phyloP scores from a whole-genome alignment of 2,797 vertebrate species.

The Pterois miles region DNA sequence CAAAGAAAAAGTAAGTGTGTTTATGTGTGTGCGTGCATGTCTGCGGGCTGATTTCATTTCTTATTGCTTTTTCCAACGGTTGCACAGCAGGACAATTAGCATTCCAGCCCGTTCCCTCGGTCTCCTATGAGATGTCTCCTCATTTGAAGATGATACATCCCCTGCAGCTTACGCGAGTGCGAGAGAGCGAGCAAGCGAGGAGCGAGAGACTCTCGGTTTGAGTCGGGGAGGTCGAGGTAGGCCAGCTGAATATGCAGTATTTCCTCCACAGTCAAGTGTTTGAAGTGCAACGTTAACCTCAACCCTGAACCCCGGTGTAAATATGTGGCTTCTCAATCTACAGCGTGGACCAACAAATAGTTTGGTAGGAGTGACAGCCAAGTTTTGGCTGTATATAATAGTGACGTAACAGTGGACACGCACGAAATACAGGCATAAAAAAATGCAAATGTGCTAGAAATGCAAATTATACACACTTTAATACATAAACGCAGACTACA shows the following conservation, averaged over 20 bases:
- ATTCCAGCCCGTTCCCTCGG: slow-evolving; percentile 51
- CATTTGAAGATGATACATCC: slow-evolving; percentile 70
- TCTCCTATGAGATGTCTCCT: slow-evolving; percentile 65
- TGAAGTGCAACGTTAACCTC: slow-evolving; percentile 50
- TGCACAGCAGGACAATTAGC: slow-evolving; percentile 58
- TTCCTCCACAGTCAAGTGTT: slow-evolving; percentile 23
- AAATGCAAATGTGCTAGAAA: slow-evolving; percentile 37
- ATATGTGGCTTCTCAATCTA: slow-evolving; percentile 18
- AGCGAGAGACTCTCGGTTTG: slow-evolving; percentile 10
- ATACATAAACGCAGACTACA: slow-evolving; percentile 20
- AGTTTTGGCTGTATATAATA: neutral
- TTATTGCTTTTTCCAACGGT: slow-evolving; percentile 52
- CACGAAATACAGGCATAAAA: neutral
- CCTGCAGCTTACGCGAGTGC: slow-evolving; percentile 52
- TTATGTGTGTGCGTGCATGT: slow-evolving; percentile 9
- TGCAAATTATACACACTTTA: slow-evolving; percentile 22
- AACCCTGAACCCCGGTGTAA: slow-evolving; percentile 35
- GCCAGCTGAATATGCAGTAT: slow-evolving; percentile 55
- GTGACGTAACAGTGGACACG: neutral
- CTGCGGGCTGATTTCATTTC: slow-evolving; percentile 53
- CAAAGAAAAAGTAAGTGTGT: slow-evolving; percentile 1
- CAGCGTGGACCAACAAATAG: neutral
- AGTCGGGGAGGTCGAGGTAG: slow-evolving; percentile 35
- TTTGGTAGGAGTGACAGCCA: neutral
- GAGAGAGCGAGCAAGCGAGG: neutral